These are phyloP conservation scores for Coccyzus lansbergi DNA, from an alignment of 2,797 vertebrate species.

Conservation along the genomic window DNA sequence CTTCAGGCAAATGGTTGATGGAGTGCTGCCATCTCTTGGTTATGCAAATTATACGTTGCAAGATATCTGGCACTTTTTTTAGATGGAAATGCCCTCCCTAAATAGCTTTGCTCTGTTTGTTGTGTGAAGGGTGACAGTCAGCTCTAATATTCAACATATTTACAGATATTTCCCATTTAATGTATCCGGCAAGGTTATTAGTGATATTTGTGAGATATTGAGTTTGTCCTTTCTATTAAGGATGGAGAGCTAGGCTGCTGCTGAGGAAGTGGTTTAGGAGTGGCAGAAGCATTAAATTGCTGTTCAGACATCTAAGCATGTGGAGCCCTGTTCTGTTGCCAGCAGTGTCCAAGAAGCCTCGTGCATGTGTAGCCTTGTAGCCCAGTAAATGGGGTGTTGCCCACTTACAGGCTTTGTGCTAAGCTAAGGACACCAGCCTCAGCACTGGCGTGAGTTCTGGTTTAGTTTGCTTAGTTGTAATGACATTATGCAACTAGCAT, in stretches of 20 bases:
- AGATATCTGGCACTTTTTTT: not conserved
- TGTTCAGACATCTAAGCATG: not conserved
- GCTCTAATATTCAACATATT: not conserved
- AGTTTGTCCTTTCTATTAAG: not conserved
- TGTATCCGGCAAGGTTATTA: not conserved
- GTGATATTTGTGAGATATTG: not conserved
- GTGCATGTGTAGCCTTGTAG: rapidly evolving
- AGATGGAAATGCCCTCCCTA: not conserved
- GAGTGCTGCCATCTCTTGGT: conserved; percentile 75
- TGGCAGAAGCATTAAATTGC: not conserved
- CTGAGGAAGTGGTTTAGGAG: not conserved
- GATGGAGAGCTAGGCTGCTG: not conserved
- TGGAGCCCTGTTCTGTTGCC: not conserved
- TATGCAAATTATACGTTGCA: conserved; percentile 64
- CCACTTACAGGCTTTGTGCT: not conserved
- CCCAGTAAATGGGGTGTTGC: not conserved
- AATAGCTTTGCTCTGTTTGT: not conserved
- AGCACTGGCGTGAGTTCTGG: not conserved
- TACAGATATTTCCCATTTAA: not conserved
- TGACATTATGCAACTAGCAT: not conserved
- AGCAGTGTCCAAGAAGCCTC: rapidly evolving
- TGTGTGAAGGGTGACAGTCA: not conserved
- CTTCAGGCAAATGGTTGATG: conserved; percentile 43
- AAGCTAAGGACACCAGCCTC: not conserved
- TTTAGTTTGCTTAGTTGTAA: not conserved